Evolutionary conservation across 1,140 invertebrate genomes (phyloP), one percentile per base, ranked within the genome.

Genomic region (Charaxes varanes): DNA sequence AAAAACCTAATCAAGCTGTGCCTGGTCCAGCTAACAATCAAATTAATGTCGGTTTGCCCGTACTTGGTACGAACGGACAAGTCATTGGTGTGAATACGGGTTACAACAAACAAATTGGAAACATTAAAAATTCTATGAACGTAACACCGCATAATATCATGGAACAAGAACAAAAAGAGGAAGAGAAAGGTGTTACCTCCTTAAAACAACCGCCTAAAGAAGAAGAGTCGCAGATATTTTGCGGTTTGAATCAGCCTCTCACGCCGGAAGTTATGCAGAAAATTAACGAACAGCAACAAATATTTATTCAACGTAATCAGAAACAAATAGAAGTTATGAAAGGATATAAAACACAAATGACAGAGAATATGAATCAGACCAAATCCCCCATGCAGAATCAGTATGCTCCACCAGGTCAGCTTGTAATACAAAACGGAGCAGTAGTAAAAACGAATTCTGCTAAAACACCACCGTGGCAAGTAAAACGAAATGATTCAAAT

Each of bases 391-490:
- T 49, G 6, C 66, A 70, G 38, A 73, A 56, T 52, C 70, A 76
- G 34, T 77, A 67, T 63, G 57, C 70, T 26, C 68, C 71, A 32
- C 84, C 83, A 52, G 77, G 68, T 23, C 80, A 84, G 46, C 40
- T 86, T 31, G 67, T 85, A 15, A 77, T 84, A 47, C 77, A 84
- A 40, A 84, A 81, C 54, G 80, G 82, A 10, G 55, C 81, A 3
- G 69, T 84, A 12, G 65, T 85, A 3, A 83, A 84, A 62, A 70
- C 74, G 1, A 74, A 77, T 58, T 78, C 73, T 4, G 72, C 81
- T 52, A 86, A 87, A 67, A 85, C 87, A 12, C 87, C 88, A n/a
- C 87, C 87, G 2, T 90, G 89, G 89, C 88, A 89, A 50, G 86
- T 90, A 18, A 86, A 85, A 40, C 71, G 80, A 54, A 69, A 65